Evolutionary conservation across 2,113 vertebrate species (phyloP), one percentile per base, ranked within the genome.

Genomic region (Smithornis capensis): DNA sequence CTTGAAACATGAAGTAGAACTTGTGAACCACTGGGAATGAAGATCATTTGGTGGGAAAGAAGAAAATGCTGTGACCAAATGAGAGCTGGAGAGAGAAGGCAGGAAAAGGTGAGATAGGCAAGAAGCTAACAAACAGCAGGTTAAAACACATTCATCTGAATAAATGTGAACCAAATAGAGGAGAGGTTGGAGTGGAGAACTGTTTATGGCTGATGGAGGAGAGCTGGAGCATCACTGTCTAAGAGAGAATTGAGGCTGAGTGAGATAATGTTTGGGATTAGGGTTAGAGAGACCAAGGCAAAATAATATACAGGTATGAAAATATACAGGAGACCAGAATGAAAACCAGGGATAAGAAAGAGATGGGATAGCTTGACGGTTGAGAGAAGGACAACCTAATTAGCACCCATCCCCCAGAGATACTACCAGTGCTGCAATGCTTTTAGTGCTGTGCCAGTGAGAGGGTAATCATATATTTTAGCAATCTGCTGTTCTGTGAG

Each of bases 361-460:
- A 56, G 31, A 28, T 42, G 19, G 16, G 17, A 29, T 7, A 87
- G 4, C 18, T 59, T 44, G 12, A 28, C 0, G 2, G 4, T 45
- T 33, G 55, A 35, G 12, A 50, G 12, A 4, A 42, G 3, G n/a
- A 49, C 16, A 24, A 4, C 31, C 19, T 38, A n/a, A n/a, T n/a
- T n/a, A 42, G 19, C 29, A 5, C 12, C 8, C 60, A 10, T 33
- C 19, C 5, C 3, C 4, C 12, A 25, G 25, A 42, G 16, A 65
- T 15, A 37, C 6, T 27, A 42, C 7, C 28, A 38, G 27, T 6
- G 19, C 69, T 49, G 7, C 5, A 44, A 1, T 4, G 5, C 35
- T 45, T 60, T 25, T 17, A 0, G 0, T 31, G 44, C 6, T 55
- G 17, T 49, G 76, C 33, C 12, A 14, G 5, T 23, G 55, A n/a